phyloP scores from a whole-genome alignment of 2,888 invertebrate species.

The Isoperla grammatica region DNA sequence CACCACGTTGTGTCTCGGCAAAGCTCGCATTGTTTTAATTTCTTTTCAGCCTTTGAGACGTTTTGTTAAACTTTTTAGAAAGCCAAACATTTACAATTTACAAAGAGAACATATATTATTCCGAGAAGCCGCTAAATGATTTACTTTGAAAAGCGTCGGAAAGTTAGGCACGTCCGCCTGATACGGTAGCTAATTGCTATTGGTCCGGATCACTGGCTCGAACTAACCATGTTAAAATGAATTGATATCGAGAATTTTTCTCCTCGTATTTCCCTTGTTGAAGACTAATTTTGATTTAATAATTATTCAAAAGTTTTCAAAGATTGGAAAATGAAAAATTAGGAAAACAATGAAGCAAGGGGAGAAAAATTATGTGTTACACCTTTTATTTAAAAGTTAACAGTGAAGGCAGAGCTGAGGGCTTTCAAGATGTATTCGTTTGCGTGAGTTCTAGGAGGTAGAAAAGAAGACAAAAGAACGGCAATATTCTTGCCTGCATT shows the following conservation, averaged over 20 bases:
- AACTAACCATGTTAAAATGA: slow-evolving; percentile 29
- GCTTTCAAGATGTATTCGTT: slow-evolving; percentile 5
- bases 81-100: no score
- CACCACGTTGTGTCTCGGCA: no score
- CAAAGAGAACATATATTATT: neutral
- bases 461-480: slow-evolving; percentile 18
- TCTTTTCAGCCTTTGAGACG: no score
- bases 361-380: slow-evolving; percentile 21
- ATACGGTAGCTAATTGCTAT: slow-evolving; percentile 26
- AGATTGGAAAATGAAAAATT: slow-evolving; percentile 28
- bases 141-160: slow-evolving; percentile 18
- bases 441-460: slow-evolving; percentile 2
- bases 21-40: no score
- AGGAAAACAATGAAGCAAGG: slow-evolving; percentile 28
- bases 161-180: slow-evolving; percentile 13
- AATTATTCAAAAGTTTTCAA: slow-evolving; percentile 37
- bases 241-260: slow-evolving; percentile 27
- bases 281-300: slow-evolving; percentile 44
- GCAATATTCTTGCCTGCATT: slow-evolving; percentile 13
- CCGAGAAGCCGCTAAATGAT: slow-evolving; percentile 21
- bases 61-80: no score
- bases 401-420: slow-evolving; percentile 1
- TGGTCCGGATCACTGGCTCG: slow-evolving; percentile 26
- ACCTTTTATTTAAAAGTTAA: slow-evolving; percentile 15
- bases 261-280: slow-evolving; percentile 25